Evolutionary conservation across 2,888 invertebrate species (phyloP).

Genomic region (Mantis religiosa): DNA sequence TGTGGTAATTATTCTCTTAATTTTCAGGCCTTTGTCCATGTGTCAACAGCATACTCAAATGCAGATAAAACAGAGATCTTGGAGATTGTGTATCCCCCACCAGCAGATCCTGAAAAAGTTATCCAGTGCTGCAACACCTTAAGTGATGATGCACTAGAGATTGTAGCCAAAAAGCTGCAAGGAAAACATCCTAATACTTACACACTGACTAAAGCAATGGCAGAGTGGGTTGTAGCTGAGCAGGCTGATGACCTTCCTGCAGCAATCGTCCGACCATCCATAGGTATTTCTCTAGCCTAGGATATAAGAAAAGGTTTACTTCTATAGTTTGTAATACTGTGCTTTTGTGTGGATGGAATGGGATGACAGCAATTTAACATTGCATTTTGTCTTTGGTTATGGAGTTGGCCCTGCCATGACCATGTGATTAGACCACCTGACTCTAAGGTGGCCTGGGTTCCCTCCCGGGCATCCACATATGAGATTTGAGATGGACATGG

Average conservation of each 20-base stretch:
- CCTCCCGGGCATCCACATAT: no score
- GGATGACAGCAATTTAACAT: no score
- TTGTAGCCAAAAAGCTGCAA: slow-evolving; percentile 42
- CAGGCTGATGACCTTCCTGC: slow-evolving; percentile 58
- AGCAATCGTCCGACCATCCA: slow-evolving; percentile 66
- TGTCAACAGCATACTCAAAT: slow-evolving; percentile 82
- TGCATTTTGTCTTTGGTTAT: no score
- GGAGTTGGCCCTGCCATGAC: no score
- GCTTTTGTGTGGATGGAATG: no score
- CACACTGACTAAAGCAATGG: slow-evolving; percentile 68
- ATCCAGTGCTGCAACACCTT: slow-evolving; percentile 44
- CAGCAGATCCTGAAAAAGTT: slow-evolving; percentile 47
- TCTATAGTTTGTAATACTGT: no score
- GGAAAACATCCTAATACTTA: slow-evolving; percentile 63
- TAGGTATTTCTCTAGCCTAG: slow-evolving; percentile 41
- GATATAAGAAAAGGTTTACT: no score
- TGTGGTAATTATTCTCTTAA: neutral
- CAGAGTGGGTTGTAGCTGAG: slow-evolving; percentile 58
- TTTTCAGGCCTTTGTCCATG: slow-evolving; percentile 64
- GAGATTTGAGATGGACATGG: no score
- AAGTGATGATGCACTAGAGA: slow-evolving; percentile 46
- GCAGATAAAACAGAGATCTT: slow-evolving; percentile 51
- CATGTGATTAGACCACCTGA: no score
- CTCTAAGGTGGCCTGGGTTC: no score
- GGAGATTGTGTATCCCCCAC: slow-evolving; percentile 46